These are phyloP conservation scores for Bhutanitis thaidina DNA, from an alignment of 2,888 invertebrate genomes.

Conservation along the genomic window DNA sequence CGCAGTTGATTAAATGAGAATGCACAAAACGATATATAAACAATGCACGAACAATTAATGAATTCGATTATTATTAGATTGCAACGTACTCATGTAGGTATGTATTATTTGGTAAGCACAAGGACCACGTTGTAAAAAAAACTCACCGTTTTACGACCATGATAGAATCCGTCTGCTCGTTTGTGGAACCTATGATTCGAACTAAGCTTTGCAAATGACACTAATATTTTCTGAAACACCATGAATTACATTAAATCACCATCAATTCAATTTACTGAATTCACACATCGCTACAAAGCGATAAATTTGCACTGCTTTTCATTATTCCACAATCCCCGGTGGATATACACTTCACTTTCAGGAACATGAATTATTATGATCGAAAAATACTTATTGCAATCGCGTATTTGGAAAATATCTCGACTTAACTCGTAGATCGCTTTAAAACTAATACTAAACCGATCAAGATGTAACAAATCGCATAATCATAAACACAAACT, in stretches of 20 bases:
- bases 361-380: conserved; percentile 48
- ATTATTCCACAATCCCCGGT: conserved; percentile 59
- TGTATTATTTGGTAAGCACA: conserved; percentile 5
- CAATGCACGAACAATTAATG: neutral
- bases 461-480: conserved; percentile 43
- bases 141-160: conserved; percentile 80
- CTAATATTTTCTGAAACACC: conserved; percentile 69
- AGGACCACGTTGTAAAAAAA: conserved; percentile 30
- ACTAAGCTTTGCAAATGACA: conserved; percentile 67
- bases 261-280: conserved; percentile 66
- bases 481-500: conserved; percentile 61
- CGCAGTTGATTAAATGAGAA: neutral
- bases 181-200: conserved; percentile 79
- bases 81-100: neutral
- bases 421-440: conserved; percentile 27
- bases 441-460: conserved; percentile 30
- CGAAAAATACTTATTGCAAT: conserved; percentile 23
- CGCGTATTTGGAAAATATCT: conserved; percentile 31
- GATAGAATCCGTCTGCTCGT: conserved; percentile 79
- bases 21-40: neutral
- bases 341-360: conserved; percentile 64
- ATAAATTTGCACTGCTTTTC: conserved; percentile 62
- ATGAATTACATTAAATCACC: conserved; percentile 71
- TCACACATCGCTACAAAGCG: conserved; percentile 77
- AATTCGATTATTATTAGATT: neutral